Base-by-base conservation (phyloP, 2,888 invertebrate species). In the Pachliopta kotzebuea region DNA sequence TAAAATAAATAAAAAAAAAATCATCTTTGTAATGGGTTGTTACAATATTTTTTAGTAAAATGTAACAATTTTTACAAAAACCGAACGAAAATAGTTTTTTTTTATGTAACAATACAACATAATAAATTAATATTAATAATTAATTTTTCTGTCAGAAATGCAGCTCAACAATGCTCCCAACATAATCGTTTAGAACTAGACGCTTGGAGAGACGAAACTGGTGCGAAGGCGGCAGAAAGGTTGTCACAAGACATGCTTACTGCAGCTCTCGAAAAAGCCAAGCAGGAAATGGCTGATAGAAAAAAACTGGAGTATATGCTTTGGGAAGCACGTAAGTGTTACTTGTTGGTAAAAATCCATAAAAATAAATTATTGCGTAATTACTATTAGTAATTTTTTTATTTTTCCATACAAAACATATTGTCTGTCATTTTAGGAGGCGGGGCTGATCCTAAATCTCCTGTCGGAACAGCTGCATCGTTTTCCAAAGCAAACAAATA, bases 401-500 rank as follows among this genome's bases (percentile, higher is more conserved):
- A 11, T 0, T 11, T 37, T 37, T 11, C 14, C 14, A 11, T 37
- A 37, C n/a, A 45, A 45, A 45, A 56, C 29, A 21, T 9, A 26
- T 26, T 21, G 6, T 42, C 50, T 23, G 20, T 52, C 31, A 56
- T 74, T 72, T 20, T 65, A 95, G 96, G 94, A 79, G 95, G 95
- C 68, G 96, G 96, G 72, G 96, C 96, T 0, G 97, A 97, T 79
- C 96, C 97, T 0, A 96, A 96, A 75, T 97, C 97, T 0, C 95
- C 97, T 0, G 94, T 95, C 18, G 97, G 98, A 4, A 96, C 95
- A 0, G 97, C 97, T 0, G 97, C 97, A 0, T 97, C 97, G 0
- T 97, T 98, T 86, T 97, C 96, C 64, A 97, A 97, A 77, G 97
- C 98, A 26, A 98, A 96, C 82, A 94, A 94, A 78, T 95, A 96